Percentiles rank a stretch among this genome's conserved stretches.
These are phyloP conservation scores for Anhinga rufa DNA, from an alignment of 2,113 vertebrate genomes.

Conservation along the genomic window DNA sequence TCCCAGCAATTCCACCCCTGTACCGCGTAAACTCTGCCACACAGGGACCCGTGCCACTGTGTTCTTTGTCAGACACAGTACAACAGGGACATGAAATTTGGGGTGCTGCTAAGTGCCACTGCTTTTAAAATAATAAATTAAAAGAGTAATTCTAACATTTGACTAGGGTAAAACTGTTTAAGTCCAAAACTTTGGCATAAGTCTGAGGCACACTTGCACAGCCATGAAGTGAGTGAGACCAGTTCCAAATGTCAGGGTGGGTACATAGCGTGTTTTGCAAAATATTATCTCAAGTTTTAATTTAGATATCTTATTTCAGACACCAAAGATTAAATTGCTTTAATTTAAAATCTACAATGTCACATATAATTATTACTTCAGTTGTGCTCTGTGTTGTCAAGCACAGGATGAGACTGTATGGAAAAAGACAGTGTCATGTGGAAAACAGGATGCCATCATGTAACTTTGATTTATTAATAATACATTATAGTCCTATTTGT, in stretches of 20 bases:
- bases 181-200: not conserved
- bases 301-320: not conserved
- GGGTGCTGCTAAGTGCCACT: not conserved
- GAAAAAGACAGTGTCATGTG: not conserved
- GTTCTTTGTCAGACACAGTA: not conserved
- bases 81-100: accelerated
- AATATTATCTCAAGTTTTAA: not conserved
- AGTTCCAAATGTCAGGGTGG: not conserved
- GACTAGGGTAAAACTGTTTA: not conserved
- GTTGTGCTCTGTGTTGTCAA: not conserved
- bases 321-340: not conserved
- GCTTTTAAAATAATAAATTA: not conserved
- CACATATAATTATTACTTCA: not conserved
- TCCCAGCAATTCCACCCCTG: accelerated
- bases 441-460: not conserved
- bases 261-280: not conserved
- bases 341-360: not conserved
- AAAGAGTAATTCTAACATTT: not conserved
- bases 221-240: not conserved
- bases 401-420: not conserved
- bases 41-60: not conserved
- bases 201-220: not conserved
- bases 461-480: not conserved
- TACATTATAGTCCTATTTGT: not conserved
- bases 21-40: not conserved